Percentiles rank a stretch among this genome's conserved stretches.
Conservation (phyloP, 2,797 vertebrate genomes). For the Karalla daura region DNA sequence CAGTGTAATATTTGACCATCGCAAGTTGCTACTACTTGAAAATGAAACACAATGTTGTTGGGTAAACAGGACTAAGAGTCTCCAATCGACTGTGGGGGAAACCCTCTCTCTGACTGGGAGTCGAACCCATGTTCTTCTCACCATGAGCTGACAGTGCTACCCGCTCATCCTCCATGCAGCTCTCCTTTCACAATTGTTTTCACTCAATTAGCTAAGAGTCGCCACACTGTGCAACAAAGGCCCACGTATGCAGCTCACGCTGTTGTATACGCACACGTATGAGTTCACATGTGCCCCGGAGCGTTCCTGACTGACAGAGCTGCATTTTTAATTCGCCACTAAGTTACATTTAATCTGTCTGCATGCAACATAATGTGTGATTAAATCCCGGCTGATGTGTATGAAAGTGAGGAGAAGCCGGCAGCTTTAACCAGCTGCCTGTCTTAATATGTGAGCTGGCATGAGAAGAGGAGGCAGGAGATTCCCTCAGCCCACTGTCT, state of each 20-base stretch:
- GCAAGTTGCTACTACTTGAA: too few relatives aligned
- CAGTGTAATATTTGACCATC: too few relatives aligned
- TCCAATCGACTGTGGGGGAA: too few relatives aligned
- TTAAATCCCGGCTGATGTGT: slow-evolving; percentile 42
- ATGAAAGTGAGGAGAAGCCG: slow-evolving; percentile 31
- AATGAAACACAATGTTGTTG: too few relatives aligned
- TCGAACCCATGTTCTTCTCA: too few relatives aligned
- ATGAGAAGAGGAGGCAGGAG: slow-evolving; percentile 43
- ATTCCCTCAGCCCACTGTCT: slow-evolving; percentile 52
- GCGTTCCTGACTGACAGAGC: slow-evolving; percentile 6
- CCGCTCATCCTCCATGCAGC: too few relatives aligned
- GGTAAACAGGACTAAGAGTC: too few relatives aligned
- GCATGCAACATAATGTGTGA: slow-evolving; percentile 37
- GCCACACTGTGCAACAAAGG: not conserved
- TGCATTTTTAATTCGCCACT: slow-evolving; percentile 29
- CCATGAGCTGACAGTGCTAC: too few relatives aligned
- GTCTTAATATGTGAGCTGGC: slow-evolving; percentile 43
- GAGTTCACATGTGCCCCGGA: not conserved
- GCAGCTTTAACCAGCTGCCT: slow-evolving; percentile 51
- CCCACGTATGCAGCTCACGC: not conserved
- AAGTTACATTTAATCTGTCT: slow-evolving; percentile 40
- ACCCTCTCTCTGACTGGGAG: too few relatives aligned
- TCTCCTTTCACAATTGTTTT: not conserved
- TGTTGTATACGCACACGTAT: not conserved
- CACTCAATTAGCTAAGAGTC: not conserved